Evolutionary conservation across 2,797 vertebrate genomes (phyloP).

Genomic region (Tragopan temminckii): DNA sequence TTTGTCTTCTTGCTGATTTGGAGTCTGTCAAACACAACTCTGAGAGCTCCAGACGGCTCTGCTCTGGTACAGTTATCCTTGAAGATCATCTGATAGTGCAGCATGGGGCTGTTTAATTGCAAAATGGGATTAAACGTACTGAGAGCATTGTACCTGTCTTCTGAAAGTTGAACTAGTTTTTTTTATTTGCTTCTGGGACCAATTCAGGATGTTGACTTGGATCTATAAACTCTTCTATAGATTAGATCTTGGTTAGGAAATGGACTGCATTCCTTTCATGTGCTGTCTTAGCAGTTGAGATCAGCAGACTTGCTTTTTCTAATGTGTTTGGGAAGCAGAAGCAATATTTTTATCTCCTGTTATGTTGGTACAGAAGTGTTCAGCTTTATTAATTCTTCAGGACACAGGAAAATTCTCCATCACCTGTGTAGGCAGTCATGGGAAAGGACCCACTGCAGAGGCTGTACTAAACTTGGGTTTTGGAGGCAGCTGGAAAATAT

Average conservation of each 20-base stretch:
- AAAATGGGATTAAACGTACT: conserved; percentile 17
- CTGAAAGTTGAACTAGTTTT: conserved; percentile 46
- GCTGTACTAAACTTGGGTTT: neutral
- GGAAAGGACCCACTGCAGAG: conserved; percentile 60
- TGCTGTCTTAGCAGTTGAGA: conserved; percentile 66
- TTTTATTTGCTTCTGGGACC: conserved; percentile 66
- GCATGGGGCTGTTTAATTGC: neutral
- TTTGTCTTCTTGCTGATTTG: conserved; percentile 2
- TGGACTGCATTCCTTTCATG: conserved; percentile 71
- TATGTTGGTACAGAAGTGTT: conserved; percentile 61
- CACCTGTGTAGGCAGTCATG: conserved; percentile 63
- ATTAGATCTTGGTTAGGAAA: conserved; percentile 76
- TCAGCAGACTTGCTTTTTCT: conserved; percentile 70
- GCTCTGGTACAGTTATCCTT: conserved; percentile 37
- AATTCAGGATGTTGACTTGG: conserved; percentile 71
- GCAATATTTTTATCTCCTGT: conserved; percentile 68
- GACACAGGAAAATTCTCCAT: conserved; percentile 60
- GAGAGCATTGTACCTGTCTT: conserved; percentile 29
- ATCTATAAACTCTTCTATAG: conserved; percentile 71
- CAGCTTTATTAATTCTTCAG: conserved; percentile 68
- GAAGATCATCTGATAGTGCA: conserved; percentile 33
- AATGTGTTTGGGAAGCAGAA: conserved; percentile 69
- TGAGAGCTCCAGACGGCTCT: conserved; percentile 8
- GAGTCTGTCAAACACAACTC: neutral
- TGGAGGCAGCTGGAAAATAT: conserved; percentile 67